A percentile compares a stretch with the other conserved stretches of the same genome.
These are phyloP conservation scores for Drosophila mimica DNA, from an alignment of 2,888 invertebrate species.

Conservation along the genomic window DNA sequence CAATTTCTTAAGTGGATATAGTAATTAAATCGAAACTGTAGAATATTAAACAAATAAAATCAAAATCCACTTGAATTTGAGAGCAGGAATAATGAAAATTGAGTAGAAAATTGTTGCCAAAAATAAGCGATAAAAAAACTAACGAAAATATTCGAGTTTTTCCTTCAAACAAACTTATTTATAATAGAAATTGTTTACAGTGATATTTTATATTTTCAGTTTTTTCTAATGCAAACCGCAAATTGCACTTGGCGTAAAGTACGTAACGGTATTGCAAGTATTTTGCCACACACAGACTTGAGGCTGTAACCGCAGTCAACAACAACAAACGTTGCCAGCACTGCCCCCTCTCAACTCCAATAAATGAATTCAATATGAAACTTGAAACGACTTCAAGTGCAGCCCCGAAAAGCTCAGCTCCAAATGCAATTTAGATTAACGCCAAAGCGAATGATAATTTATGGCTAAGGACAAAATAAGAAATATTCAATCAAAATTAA, in stretches of 20 bases:
- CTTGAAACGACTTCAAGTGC: conserved; percentile 69
- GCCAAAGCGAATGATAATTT: not conserved
- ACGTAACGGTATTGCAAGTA: conserved; percentile 51
- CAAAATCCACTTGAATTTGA: not conserved
- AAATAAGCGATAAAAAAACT: not conserved
- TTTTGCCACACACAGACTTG: conserved; percentile 39
- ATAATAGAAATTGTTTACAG: not conserved
- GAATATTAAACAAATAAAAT: not conserved
- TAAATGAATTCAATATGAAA: conserved; percentile 50
- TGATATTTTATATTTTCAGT: not conserved
- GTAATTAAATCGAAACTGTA: not conserved
- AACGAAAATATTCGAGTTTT: too few species aligned
- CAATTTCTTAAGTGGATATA: not conserved
- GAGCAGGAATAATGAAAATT: not conserved
- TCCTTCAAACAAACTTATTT: not conserved
- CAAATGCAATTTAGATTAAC: conserved; percentile 22
- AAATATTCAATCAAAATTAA: conserved; percentile 27
- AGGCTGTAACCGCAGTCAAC: conserved; percentile 58
- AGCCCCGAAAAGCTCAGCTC: conserved; percentile 33
- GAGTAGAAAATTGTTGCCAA: not conserved
- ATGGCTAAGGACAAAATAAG: not conserved
- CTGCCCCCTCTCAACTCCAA: not conserved
- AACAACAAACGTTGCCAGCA: conserved; percentile 29
- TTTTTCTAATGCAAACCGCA: conserved; percentile 33
- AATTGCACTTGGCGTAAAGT: conserved; percentile 48